Conservation (phyloP, 2,113 vertebrate genomes). For the Neotoma lepida region DNA sequence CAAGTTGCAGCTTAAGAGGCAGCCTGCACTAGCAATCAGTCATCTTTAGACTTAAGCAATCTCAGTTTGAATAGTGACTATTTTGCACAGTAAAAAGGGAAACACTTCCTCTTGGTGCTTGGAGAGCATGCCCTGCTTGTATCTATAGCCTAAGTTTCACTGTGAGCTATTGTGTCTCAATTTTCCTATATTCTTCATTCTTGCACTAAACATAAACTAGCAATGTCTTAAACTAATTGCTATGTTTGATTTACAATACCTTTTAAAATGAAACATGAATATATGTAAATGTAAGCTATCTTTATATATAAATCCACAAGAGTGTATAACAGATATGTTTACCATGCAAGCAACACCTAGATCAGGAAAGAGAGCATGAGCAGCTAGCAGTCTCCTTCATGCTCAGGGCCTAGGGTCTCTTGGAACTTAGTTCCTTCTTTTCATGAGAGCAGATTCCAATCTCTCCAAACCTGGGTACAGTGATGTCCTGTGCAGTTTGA, state of each 20-base stretch:
- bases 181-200: background rate
- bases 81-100: slow-evolving; percentile 24
- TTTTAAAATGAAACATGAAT: slow-evolving; percentile 6
- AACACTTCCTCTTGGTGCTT: background rate
- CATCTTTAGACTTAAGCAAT: background rate
- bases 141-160: background rate
- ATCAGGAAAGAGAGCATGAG: background rate
- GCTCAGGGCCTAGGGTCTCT: no score
- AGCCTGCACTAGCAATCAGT: background rate
- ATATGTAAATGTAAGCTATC: background rate
- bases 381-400: background rate
- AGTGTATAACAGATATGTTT: background rate
- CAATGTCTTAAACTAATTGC: background rate
- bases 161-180: background rate
- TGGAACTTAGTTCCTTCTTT: no score
- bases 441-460: background rate
- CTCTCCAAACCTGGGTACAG: background rate
- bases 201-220: background rate
- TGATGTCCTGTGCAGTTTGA: background rate
- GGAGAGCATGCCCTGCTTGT: background rate
- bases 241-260: background rate
- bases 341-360: background rate
- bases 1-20: slow-evolving; percentile 9
- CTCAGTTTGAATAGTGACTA: background rate
- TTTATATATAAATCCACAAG: background rate